Conservation (phyloP, 2,797 vertebrate species). For the Rhyacichthys aspro region DNA sequence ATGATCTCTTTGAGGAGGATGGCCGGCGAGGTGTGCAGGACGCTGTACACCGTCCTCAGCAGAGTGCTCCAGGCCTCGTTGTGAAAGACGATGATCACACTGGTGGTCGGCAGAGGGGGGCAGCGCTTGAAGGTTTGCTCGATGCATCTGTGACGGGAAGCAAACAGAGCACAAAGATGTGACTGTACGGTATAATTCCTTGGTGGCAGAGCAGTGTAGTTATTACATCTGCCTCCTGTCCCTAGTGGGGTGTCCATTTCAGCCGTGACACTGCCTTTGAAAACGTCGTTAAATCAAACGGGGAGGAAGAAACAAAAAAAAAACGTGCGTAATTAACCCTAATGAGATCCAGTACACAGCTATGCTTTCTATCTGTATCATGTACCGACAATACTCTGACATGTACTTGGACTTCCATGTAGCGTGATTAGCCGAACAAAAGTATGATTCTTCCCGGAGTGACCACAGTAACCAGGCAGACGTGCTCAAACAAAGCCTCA, state of each 20-base stretch:
- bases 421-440: constrained; percentile 68
- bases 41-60: constrained; percentile 95
- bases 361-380: constrained; percentile 31
- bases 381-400: constrained; percentile 20
- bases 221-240: constrained; percentile 59
- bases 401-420: constrained; percentile 26
- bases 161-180: constrained; percentile 50
- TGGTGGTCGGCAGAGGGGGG: constrained; percentile 90
- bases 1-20: constrained; percentile 97
- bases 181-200: constrained; percentile 51
- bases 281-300: constrained; percentile 51
- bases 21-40: constrained; percentile 94
- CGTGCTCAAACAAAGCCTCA: constrained; percentile 63
- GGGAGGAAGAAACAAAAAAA: constrained; percentile 12
- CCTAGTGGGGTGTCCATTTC: constrained; percentile 63
- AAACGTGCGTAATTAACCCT: constrained; percentile 32
- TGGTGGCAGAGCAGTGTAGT: constrained; percentile 56
- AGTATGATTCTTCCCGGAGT: constrained; percentile 53
- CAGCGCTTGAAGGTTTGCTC: constrained; percentile 97
- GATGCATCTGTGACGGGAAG: constrained; percentile 87
- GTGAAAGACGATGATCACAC: constrained; percentile 98
- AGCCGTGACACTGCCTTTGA: constrained; percentile 51
- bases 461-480: constrained; percentile 58
- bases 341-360: constrained; percentile 47
- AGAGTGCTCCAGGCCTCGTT: constrained; percentile 98